Conservation (phyloP, 2,797 vertebrate species). For the Vespertilio murinus region DNA sequence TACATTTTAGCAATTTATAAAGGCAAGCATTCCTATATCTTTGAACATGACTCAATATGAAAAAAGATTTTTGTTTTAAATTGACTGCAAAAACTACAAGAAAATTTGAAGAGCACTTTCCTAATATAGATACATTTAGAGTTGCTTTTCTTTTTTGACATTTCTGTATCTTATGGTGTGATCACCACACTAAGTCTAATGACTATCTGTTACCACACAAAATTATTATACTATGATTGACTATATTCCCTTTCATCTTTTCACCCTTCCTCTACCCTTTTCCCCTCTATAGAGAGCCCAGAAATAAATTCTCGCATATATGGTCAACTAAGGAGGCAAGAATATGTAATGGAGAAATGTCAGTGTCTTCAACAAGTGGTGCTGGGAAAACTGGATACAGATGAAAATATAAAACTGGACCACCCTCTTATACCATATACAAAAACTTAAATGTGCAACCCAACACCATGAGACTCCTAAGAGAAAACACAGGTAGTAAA, state of each 20-base stretch:
- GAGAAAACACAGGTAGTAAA: background rate
- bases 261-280: background rate
- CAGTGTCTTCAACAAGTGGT: background rate
- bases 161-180: background rate
- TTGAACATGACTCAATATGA: background rate
- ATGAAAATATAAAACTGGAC: background rate
- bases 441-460: background rate
- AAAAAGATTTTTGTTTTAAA: background rate
- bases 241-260: background rate
- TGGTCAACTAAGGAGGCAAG: background rate
- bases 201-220: background rate
- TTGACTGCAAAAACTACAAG: background rate
- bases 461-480: background rate
- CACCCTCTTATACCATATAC: background rate
- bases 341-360: background rate
- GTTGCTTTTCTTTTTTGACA: background rate
- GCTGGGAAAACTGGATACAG: background rate
- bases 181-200: background rate
- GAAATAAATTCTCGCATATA: background rate
- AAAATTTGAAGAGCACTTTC: background rate
- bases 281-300: background rate
- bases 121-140: background rate
- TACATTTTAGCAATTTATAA: constrained; percentile 18
- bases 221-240: background rate
- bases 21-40: constrained; percentile 3